Percentiles rank a stretch among this genome's conserved stretches.
Evolutionary conservation across 2,888 invertebrate species (phyloP).

Genomic region (Brachyptera putata): DNA sequence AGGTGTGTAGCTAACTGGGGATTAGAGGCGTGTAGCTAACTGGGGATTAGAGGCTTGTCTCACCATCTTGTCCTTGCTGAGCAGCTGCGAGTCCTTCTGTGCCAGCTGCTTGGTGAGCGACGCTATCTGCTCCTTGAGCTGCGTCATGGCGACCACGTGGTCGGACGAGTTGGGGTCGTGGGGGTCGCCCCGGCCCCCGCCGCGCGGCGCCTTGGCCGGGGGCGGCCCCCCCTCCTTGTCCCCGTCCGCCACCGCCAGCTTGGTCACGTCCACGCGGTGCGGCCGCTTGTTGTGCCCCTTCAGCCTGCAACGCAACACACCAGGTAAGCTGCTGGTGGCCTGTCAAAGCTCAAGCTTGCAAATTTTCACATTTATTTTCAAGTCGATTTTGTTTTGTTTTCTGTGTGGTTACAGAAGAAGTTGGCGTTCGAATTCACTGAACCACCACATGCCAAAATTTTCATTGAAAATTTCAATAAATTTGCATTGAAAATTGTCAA

Average conservation of each 20-base stretch:
- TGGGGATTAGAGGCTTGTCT: too few relatives aligned
- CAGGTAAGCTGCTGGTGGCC: background rate
- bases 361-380: too few relatives aligned
- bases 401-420: too few relatives aligned
- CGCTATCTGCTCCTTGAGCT: conserved; percentile 89
- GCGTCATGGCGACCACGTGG: conserved; percentile 91
- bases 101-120: conserved; percentile 82
- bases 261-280: conserved; percentile 62
- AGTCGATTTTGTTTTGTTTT: too few relatives aligned
- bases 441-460: too few relatives aligned
- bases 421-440: too few relatives aligned
- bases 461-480: too few relatives aligned
- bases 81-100: conserved; percentile 78
- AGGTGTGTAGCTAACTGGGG: too few relatives aligned
- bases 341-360: too few relatives aligned
- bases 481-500: too few relatives aligned
- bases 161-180: conserved; percentile 82
- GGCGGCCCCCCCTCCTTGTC: conserved; percentile 38
- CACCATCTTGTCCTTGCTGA: conserved; percentile 89
- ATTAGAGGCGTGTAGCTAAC: too few relatives aligned
- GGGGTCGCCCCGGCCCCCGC: conserved; percentile 38
- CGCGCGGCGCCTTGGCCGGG: conserved; percentile 49
- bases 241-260: conserved; percentile 49
- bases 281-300: conserved; percentile 68
- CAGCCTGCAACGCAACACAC: conserved; percentile 47